These are phyloP conservation scores for Coptodon rendalli DNA, from an alignment of 2,113 vertebrate genomes.

Conservation along the genomic window DNA sequence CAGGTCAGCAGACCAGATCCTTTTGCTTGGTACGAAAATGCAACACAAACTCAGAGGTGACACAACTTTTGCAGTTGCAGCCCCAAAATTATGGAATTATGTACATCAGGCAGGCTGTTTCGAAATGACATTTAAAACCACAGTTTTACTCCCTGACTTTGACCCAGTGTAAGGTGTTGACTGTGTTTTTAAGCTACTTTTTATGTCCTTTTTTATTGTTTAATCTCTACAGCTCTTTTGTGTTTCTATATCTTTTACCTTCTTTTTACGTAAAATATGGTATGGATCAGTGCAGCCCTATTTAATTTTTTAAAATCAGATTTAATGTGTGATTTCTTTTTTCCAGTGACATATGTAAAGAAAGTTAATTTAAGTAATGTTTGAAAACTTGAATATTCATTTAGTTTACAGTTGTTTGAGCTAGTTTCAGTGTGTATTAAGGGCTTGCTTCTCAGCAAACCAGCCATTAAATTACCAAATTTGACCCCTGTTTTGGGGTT, in stretches of 20 bases:
- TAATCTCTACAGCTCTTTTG: not conserved
- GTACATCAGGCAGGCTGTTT: not conserved
- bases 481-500: not conserved
- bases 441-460: not conserved
- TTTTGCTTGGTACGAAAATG: not conserved
- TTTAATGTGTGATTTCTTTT: not conserved
- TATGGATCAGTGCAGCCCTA: not conserved
- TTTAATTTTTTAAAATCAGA: not conserved
- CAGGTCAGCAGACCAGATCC: not conserved
- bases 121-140: not conserved
- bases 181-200: not conserved
- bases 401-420: not conserved
- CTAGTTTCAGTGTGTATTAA: not conserved
- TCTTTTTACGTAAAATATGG: not conserved
- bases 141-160: not conserved
- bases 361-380: not conserved
- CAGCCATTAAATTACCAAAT: not conserved
- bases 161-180: not conserved
- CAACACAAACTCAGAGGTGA: not conserved
- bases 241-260: not conserved
- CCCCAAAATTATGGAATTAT: not conserved
- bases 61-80: not conserved
- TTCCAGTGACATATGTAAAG: not conserved
- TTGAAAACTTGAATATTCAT: not conserved
- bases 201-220: not conserved